Base-by-base conservation (phyloP, 2,113 vertebrate species). In the Strix aluco region DNA sequence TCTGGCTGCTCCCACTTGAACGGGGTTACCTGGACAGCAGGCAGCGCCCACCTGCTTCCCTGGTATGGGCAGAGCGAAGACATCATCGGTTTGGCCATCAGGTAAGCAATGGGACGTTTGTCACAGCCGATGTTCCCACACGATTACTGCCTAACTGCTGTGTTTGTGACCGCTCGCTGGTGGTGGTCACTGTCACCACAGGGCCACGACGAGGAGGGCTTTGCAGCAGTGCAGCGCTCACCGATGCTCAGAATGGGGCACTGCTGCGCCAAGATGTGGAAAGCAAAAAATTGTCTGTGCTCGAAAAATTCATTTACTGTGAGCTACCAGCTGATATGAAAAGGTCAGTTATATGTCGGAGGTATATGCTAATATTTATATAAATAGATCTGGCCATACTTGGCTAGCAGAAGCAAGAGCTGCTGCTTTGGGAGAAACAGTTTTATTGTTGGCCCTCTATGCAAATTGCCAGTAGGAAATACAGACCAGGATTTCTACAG, bases 11-110 rank as follows among this genome's bases (percentile, higher is more conserved):
- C 29, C 51, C 21, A 2, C 74, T 49, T 22, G 70, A 63, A 34
- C 2, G 4, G 42, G 52, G 6, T 79, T 49, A 91, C 93, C 66
- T 93, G 91, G 30, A 18, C 10, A 46, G 59, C 32, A 7, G 57
- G 71, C 47, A 82, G 42, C 3, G 1, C 47, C 59, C 13, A 32
- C 32, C 51, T 46, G 38, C 80, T 84, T 54, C 44, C 25, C n/a
- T 36, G 30, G 13, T 40, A 5, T 2, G 2, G 49, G 21, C 84
- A 87, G 47, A 71, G 29, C 3, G 10, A 63, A 49, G 74, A 8
- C 2, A 3, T 54, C 11, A 2, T 34, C 0, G 1, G 2, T 36
- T 74, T 3, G 2, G 34, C 81, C 2, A 0, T 15, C 29, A 71
- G 38, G 38, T 66, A 34, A 66, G 30, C 34, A n/a, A 54, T 0